These are phyloP conservation scores for Muscina levida DNA, from an alignment of 2,888 invertebrate species.

Conservation along the genomic window DNA sequence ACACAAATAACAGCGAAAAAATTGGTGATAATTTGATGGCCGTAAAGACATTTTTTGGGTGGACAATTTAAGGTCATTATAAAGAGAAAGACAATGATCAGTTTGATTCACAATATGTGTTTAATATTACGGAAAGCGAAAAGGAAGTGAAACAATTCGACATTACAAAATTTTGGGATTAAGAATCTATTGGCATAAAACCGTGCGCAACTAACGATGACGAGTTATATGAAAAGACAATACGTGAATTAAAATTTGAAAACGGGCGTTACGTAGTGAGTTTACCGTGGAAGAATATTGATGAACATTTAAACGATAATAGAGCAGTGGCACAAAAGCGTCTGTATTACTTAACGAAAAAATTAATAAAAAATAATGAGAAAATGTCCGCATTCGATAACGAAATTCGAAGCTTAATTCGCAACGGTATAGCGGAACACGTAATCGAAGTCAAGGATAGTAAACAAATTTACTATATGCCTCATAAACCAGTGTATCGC, in stretches of 20 bases:
- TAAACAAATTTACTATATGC: no score
- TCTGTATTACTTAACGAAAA: slow-evolving; percentile 31
- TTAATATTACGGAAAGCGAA: slow-evolving; percentile 28
- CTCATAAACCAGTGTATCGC: slow-evolving; percentile 55
- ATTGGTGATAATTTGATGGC: slow-evolving; percentile 49
- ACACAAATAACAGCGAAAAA: slow-evolving; percentile 35
- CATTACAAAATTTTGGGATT: slow-evolving; percentile 46
- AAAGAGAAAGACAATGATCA: neutral
- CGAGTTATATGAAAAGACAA: slow-evolving; percentile 37
- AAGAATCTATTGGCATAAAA: slow-evolving; percentile 55
- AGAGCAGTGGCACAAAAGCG: slow-evolving; percentile 21
- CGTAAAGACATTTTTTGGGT: slow-evolving; percentile 58
- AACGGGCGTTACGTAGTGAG: slow-evolving; percentile 44
- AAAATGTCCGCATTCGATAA: no score
- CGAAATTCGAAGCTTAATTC: no score
- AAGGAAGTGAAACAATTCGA: slow-evolving; percentile 11
- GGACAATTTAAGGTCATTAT: slow-evolving; percentile 42
- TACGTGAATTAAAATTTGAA: slow-evolving; percentile 33
- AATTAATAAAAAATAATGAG: slow-evolving; percentile 39
- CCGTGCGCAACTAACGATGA: slow-evolving; percentile 12
- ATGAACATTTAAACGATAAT: slow-evolving; percentile 39
- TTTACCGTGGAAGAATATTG: slow-evolving; percentile 42
- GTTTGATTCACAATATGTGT: neutral
- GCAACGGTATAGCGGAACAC: no score
- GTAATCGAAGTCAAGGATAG: no score